These are phyloP conservation scores for Myiagra hebetior DNA, from an alignment of 2,113 vertebrate genomes.

Conservation along the genomic window DNA sequence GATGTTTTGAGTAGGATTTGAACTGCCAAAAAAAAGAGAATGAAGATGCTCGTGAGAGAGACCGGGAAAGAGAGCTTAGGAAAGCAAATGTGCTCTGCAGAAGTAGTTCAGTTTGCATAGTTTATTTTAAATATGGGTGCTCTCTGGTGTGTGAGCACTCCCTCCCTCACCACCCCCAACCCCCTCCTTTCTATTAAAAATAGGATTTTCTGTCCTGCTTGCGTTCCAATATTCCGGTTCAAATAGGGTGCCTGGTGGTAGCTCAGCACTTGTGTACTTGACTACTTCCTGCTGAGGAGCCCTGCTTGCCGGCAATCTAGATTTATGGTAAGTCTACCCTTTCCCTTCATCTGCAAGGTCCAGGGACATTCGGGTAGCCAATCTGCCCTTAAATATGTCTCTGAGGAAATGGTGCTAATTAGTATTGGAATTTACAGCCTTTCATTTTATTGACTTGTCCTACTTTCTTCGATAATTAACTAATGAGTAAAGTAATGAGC, in stretches of 20 bases:
- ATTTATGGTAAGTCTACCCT: conserved; percentile 74
- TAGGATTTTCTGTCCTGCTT: neutral
- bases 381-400: conserved; percentile 99
- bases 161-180: neutral
- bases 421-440: conserved; percentile 99
- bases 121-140: conserved; percentile 22
- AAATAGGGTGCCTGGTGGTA: neutral
- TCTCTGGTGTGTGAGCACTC: neutral
- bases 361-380: conserved; percentile 95
- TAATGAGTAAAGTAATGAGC: conserved; percentile 99
- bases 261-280: neutral
- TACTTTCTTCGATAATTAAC: conserved; percentile 99
- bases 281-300: conserved; percentile 15
- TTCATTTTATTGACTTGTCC: conserved; percentile 99
- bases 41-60: neutral
- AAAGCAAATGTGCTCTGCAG: neutral
- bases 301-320: conserved; percentile 39
- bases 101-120: conserved; percentile 31
- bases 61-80: neutral
- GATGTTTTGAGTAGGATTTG: neutral
- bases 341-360: conserved; percentile 82
- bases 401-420: conserved; percentile 98
- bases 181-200: neutral
- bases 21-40: neutral
- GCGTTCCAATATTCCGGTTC: neutral